Evolutionary conservation across 2,797 vertebrate genomes (phyloP).

Genomic region (Rhinella marina): DNA sequence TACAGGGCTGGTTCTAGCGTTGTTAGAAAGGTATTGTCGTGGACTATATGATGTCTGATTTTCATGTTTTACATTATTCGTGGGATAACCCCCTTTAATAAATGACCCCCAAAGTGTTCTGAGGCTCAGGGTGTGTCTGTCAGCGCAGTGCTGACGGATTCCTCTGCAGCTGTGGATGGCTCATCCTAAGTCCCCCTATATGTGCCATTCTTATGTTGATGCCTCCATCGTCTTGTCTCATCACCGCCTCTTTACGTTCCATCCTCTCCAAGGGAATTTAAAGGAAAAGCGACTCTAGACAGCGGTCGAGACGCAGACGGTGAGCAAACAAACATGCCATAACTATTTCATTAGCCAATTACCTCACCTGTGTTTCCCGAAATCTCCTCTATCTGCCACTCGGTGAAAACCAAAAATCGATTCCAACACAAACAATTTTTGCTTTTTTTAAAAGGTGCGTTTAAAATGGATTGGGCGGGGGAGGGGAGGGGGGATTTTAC

Average conservation of each 20-base stretch:
- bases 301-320: neutral
- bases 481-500: slow-evolving; percentile 8
- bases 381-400: neutral
- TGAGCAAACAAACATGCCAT: neutral
- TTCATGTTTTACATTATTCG: too few species aligned
- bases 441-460: slow-evolving; percentile 44
- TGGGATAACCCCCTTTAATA: too few species aligned
- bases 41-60: too few species aligned
- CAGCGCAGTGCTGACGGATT: neutral
- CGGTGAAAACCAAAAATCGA: slow-evolving; percentile 37
- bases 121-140: neutral
- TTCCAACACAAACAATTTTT: slow-evolving; percentile 45
- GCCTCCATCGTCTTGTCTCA: neutral
- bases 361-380: slow-evolving; percentile 42
- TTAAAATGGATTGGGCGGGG: slow-evolving; percentile 29
- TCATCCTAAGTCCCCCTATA: too few species aligned
- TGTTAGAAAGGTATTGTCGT: too few species aligned
- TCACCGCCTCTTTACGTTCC: neutral
- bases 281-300: neutral
- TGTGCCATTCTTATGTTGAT: neutral
- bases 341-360: slow-evolving; percentile 26
- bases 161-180: neutral
- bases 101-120: too few species aligned
- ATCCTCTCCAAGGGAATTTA: neutral
- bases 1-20: too few species aligned